Base-by-base conservation (phyloP, 2,797 vertebrate genomes). In the Acanthurus leucopareius region DNA sequence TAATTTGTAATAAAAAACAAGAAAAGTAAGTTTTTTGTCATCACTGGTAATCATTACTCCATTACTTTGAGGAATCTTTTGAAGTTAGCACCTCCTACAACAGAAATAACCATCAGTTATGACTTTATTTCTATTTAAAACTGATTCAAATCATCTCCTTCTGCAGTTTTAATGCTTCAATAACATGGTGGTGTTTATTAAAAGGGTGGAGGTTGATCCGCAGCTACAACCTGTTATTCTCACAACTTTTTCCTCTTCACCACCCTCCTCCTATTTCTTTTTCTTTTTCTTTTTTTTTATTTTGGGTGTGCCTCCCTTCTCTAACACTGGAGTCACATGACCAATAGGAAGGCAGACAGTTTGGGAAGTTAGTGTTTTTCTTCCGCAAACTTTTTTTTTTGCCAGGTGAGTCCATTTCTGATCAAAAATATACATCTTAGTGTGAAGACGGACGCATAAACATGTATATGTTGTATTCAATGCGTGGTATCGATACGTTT, bases 391-490 rank as follows among this genome's bases (percentile, higher is more conserved):
- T 87, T 79, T 88, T 19, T 25, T 25, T 25, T 25, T 25, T 25
- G 25, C 1, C 45, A 90, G 93, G 93, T 94, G 91, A 94, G 93
- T 93, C 32, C 16, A 15, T 79, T 78, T 88, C 70, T 79, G 75
- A 4, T 73, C 17, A 19, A 49, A 81, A 47, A 8, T 22, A 25
- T 25, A 25, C 25, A 45, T 70, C 32, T 13, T 7, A 49, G 62
- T 22, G 48, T 16, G 38, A 7, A 40, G 38, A 28, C 64, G 19
- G 49, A 10, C 20, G 60, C 42, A 3, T 54, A 40, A 2, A 40
- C 38, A 25, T 25, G 3, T 3, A 25, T 25, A 25, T 25, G 38
- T 14, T 14, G 19, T 61, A 4, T 60, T 15, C 62, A 47, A n/a
- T 16, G 42, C 2, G 5, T 38, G 54, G 4, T 16, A 6, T 5